These are phyloP conservation scores for Epinephelus awoara DNA, from an alignment of 2,797 vertebrate species.

Conservation along the genomic window DNA sequence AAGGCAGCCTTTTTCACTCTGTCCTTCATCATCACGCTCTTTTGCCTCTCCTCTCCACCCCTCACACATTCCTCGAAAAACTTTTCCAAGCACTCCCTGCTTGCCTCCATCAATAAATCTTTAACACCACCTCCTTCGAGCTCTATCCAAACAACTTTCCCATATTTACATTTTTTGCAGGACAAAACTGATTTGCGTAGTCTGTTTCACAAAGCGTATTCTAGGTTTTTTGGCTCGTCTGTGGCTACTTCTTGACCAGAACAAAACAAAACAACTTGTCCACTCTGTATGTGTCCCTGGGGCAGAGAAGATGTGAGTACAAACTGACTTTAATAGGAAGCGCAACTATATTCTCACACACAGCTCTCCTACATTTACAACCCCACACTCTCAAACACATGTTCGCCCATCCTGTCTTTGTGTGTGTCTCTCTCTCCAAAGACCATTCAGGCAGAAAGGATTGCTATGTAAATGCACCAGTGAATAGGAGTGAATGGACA, in stretches of 20 bases:
- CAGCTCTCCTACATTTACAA: conserved; percentile 36
- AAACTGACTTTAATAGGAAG: conserved; percentile 36
- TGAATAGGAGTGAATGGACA: conserved; percentile 76
- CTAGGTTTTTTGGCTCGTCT: not conserved
- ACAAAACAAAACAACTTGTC: not conserved
- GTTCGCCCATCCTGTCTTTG: conserved; percentile 11
- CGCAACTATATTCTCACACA: conserved; percentile 29
- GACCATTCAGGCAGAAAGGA: conserved; percentile 66
- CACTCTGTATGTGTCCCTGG: not conserved
- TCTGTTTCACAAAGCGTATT: not conserved
- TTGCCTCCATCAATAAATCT: conserved; percentile 29
- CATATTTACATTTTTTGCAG: not conserved
- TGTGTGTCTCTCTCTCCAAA: conserved; percentile 33
- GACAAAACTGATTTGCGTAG: not conserved
- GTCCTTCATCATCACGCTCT: conserved; percentile 13
- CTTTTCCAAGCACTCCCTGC: conserved; percentile 26
- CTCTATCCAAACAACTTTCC: not conserved
- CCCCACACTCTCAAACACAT: conserved; percentile 15
- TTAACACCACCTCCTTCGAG: not conserved
- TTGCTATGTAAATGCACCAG: conserved; percentile 77
- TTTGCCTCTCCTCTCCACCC: conserved; percentile 9
- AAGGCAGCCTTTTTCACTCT: conserved; percentile 5
- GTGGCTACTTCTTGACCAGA: not conserved
- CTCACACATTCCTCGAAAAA: conserved; percentile 16
- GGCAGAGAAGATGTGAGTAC: conserved; percentile 4